Evolutionary conservation across 2,797 vertebrate genomes (phyloP), one percentile per base, ranked within the genome.

Genomic region (Karalla daura): DNA sequence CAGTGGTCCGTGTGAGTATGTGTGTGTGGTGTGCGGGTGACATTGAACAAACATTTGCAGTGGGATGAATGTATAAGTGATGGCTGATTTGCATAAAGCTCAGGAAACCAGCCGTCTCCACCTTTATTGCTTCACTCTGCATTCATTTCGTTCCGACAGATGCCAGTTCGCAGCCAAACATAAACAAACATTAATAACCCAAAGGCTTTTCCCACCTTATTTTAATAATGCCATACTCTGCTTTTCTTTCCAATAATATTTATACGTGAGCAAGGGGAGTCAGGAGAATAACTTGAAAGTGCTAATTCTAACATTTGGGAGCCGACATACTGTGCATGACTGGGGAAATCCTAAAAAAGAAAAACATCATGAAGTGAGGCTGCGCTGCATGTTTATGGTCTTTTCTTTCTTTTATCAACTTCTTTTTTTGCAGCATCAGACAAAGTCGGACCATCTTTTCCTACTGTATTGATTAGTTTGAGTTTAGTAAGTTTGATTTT

Each of bases 101-200:
- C 74, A 76, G 81, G 74, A 85, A 82, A 81, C 50, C 66, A 66
- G 68, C 66, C 63, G 49, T 70, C 78, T 82, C 68, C 77, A 78
- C 62, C 78, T 86, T 90, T 89, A 91, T 90, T 89, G 86, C 84
- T 87, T 87, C 78, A 62, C 85, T 85, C 83, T 76, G 83, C 81
- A 83, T 88, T 86, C 73, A 85, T 87, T 87, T 83, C 78, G 68
- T 55, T 64, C 60, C 51, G 45, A 66, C 81, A 83, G 70, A 80
- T 62, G 66, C 76, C 83, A 33, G 68, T 85, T 73, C 24, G 45
- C 65, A 71, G 64, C 60, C 63, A 84, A 84, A 86, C 85, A 87
- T 82, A 89, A 88, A 88, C 87, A 88, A 86, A 87, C 74, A 85
- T 83, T 88, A 84, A 87, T 88, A 87, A 85, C 72, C 76, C 72